Conservation (phyloP, 2,113 vertebrate species). For the Hucho hucho region DNA sequence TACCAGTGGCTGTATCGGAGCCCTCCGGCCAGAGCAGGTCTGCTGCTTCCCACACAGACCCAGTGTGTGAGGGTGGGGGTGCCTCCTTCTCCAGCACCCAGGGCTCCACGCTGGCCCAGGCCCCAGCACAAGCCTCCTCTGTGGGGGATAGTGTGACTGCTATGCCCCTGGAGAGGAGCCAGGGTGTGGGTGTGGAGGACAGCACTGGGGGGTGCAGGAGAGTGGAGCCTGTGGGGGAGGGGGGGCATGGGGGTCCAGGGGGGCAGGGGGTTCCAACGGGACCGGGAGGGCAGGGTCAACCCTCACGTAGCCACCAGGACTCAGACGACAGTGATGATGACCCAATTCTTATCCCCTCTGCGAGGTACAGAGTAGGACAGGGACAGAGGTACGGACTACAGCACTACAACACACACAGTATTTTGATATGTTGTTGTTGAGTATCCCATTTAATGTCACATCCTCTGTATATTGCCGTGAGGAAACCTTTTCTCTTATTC, state of each 20-base stretch:
- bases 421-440: background rate
- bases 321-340: slow-evolving; percentile 96
- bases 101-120: slow-evolving; percentile 5
- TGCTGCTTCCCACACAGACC: slow-evolving; percentile 17
- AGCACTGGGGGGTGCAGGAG: slow-evolving; percentile 62
- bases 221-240: slow-evolving; percentile 49
- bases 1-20: slow-evolving; percentile 10
- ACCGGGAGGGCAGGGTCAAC: slow-evolving; percentile 64
- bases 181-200: slow-evolving; percentile 48
- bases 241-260: slow-evolving; percentile 27
- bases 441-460: background rate
- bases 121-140: slow-evolving; percentile 25
- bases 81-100: slow-evolving; percentile 45
- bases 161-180: slow-evolving; percentile 28
- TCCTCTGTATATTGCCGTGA: slow-evolving; percentile 21
- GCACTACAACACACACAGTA: background rate
- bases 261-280: slow-evolving; percentile 38
- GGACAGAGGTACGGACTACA: slow-evolving; percentile 84
- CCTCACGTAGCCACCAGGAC: slow-evolving; percentile 79
- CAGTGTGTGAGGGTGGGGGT: slow-evolving; percentile 53
- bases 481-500: background rate
- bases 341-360: slow-evolving; percentile 88
- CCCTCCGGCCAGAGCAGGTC: slow-evolving; percentile 18
- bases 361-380: slow-evolving; percentile 85
- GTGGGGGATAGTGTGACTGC: slow-evolving; percentile 8